These are phyloP conservation scores for Pemphredon lugubris DNA, from an alignment of 2,888 invertebrate species.

Conservation along the genomic window DNA sequence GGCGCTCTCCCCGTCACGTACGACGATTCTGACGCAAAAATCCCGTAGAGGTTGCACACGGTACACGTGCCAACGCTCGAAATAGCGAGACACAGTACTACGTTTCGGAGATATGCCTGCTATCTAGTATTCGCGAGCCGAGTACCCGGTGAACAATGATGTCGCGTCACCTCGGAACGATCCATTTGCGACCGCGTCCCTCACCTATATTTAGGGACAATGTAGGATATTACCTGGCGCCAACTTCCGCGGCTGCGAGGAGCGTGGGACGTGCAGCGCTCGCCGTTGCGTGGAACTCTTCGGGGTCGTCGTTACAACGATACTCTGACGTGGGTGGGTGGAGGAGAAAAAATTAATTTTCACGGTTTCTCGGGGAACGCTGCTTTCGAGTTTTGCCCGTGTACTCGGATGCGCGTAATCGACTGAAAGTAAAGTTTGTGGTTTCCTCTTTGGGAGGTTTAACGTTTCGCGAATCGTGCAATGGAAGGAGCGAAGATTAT, in stretches of 20 bases:
- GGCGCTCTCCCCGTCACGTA: slow-evolving; percentile 19
- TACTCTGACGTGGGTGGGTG: too few relatives aligned
- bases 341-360: too few relatives aligned
- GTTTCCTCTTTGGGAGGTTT: too few relatives aligned
- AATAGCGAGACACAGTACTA: slow-evolving; percentile 42
- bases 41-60: slow-evolving; percentile 28
- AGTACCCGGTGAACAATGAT: slow-evolving; percentile 46
- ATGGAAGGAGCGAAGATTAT: too few relatives aligned
- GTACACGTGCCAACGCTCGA: slow-evolving; percentile 53
- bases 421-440: too few relatives aligned
- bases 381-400: too few relatives aligned
- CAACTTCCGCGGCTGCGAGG: slow-evolving; percentile 49
- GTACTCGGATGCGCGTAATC: too few relatives aligned
- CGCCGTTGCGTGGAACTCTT: neutral
- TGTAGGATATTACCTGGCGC: slow-evolving; percentile 40
- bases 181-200: slow-evolving; percentile 54
- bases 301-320: neutral
- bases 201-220: slow-evolving; percentile 59
- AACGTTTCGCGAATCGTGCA: too few relatives aligned
- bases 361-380: too few relatives aligned
- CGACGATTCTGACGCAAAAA: slow-evolving; percentile 25
- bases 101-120: slow-evolving; percentile 33
- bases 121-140: slow-evolving; percentile 29
- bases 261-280: neutral
- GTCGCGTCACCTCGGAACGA: slow-evolving; percentile 42